Percentiles rank a stretch among this genome's conserved stretches.
Conservation (phyloP, 2,797 vertebrate genomes). For the Periparus ater region DNA sequence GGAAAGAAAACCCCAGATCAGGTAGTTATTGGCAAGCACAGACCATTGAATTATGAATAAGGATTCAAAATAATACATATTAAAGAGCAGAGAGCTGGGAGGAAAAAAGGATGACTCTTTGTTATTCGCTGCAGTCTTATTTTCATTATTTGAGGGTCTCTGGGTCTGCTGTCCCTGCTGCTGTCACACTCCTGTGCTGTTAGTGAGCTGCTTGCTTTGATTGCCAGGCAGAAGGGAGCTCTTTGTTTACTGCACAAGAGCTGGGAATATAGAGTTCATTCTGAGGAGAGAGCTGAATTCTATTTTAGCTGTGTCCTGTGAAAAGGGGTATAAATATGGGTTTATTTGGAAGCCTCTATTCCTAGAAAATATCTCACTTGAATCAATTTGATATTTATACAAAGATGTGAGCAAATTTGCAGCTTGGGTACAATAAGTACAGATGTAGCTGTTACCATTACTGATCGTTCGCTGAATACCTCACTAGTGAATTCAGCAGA, state of each 20-base stretch:
- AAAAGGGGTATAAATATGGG: not conserved
- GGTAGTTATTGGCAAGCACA: constrained; percentile 5
- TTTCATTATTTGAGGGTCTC: constrained; percentile 9
- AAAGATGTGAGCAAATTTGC: not conserved
- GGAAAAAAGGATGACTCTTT: not conserved
- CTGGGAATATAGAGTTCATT: constrained; percentile 4
- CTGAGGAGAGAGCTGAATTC: constrained; percentile 27
- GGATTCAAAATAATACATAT: constrained; percentile 1
- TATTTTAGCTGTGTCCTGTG: constrained; percentile 8
- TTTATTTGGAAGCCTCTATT: constrained; percentile 13
- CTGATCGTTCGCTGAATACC: constrained; percentile 6
- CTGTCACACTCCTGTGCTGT: not conserved
- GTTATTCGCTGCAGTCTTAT: constrained; percentile 11
- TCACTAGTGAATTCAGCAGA: constrained; percentile 29
- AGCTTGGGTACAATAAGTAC: not conserved
- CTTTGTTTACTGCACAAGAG: constrained; percentile 22
- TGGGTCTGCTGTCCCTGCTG: not conserved
- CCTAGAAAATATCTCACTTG: constrained; percentile 27
- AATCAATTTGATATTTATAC: constrained; percentile 15
- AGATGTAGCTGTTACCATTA: not conserved
- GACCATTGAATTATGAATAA: constrained; percentile 15
- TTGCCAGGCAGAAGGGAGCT: not conserved
- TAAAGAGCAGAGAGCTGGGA: not conserved
- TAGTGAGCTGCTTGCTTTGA: not conserved
- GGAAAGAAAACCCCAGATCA: not conserved